A percentile compares a stretch with the other conserved stretches of the same genome.
Evolutionary conservation across 2,797 vertebrate genomes (phyloP).

Genomic region (Aplochiton taeniatus): DNA sequence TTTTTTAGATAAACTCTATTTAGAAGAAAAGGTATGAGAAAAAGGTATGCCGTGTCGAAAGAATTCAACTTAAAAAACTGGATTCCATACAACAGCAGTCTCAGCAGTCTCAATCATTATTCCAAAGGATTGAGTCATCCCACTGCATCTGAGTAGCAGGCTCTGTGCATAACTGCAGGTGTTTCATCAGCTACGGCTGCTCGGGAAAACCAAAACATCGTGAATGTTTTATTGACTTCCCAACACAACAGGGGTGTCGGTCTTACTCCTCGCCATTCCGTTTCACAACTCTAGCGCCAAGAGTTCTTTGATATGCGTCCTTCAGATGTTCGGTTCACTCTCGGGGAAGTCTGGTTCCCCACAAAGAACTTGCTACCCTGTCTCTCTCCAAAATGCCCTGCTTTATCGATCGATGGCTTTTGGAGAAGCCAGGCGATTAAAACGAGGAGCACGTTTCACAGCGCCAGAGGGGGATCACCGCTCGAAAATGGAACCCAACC

Average conservation of each 20-base stretch:
- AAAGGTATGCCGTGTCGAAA: no score
- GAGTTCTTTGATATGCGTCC: background rate
- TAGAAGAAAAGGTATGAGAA: no score
- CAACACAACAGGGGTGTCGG: background rate
- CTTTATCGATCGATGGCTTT: background rate
- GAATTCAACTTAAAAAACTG: no score
- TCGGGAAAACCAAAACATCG: background rate
- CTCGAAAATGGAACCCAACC: no score
- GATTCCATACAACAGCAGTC: no score
- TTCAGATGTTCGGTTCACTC: background rate
- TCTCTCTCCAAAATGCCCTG: background rate
- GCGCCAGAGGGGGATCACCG: background rate
- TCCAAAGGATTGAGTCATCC: no score
- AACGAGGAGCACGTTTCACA: background rate
- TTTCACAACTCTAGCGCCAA: background rate
- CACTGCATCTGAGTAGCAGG: no score
- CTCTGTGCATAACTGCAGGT: background rate
- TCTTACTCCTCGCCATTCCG: background rate
- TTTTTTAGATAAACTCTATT: background rate
- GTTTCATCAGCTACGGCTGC: background rate
- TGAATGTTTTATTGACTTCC: background rate
- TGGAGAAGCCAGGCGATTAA: conserved; percentile 3
- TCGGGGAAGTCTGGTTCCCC: background rate
- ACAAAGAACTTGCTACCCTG: background rate
- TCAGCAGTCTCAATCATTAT: no score